Evolutionary conservation across 2,888 invertebrate species (phyloP), one percentile per base, ranked within the genome.

Genomic region (Drosophila koepferae): DNA sequence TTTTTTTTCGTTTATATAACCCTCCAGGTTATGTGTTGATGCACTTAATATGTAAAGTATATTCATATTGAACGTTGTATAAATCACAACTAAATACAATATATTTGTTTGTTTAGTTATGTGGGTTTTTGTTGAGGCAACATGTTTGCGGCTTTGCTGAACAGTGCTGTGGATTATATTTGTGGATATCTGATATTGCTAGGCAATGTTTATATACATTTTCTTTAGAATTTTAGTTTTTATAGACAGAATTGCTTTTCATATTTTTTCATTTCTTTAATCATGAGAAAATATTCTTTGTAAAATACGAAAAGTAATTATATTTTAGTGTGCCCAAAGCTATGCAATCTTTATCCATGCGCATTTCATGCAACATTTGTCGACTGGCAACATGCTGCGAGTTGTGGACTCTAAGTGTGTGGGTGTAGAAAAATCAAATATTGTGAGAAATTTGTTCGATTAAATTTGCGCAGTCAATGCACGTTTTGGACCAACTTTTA

Each of bases 401-500:
- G 10, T 44, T 44, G 43, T 38, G 34, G 36, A 55, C 8, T 10
- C n/a, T 7, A 16, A 56, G 36, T 41, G 46, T 38, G 41, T 43
- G 60, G 56, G 54, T 23, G 7, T 46, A 36, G 38, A 53, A 53
- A 53, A 16, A 51, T 51, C 10, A 34, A 41, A 61, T 12, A 40
- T 14, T 12, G 41, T 31, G 12, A 16, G 12, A 34, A 34, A 31
- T 54, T 10, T 43, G n/a, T 34, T 7, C 16, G 12, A 16, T 40
- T 53, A 36, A 43, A 60, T 59, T 55, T 55, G 38, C 7, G 23
- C 0, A 73, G 36, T 34, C 72, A 28, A 41, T 28, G n/a, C 59
- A 66, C 51, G 64, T 63, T 44, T 55, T 51, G 43, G 59, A 41
- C 16, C 16, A 49, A 51, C 49, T 40, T 56, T 49, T 55, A 36